phyloP scores from a whole-genome alignment of 2,113 vertebrate genomes.

The Hymenochirus boettgeri region DNA sequence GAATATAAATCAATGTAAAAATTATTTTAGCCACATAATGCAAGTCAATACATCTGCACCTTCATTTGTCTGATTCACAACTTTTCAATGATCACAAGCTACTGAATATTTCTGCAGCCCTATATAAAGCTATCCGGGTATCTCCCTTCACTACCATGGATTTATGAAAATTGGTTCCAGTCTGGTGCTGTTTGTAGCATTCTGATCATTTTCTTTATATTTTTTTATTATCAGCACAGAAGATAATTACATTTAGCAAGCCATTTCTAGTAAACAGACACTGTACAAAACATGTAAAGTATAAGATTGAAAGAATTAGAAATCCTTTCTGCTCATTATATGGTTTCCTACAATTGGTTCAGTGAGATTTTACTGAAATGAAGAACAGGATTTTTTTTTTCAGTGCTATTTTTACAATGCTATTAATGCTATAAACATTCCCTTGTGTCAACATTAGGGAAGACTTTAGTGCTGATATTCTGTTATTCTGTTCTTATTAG shows the following conservation, averaged over 20 bases:
- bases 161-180: too few species aligned
- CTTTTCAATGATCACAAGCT: too few species aligned
- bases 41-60: too few species aligned
- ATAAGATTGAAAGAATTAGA: neutral
- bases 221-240: neutral
- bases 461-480: neutral
- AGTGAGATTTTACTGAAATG: neutral
- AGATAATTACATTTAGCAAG: neutral
- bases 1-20: too few species aligned
- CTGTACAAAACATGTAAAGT: too few species aligned
- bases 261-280: neutral
- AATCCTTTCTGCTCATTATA: neutral
- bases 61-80: too few species aligned
- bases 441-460: neutral
- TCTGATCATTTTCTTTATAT: neutral
- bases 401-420: neutral
- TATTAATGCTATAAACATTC: slow-evolving; percentile 2
- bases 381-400: neutral
- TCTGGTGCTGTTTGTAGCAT: too few species aligned
- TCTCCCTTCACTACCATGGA: too few species aligned
- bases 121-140: too few species aligned
- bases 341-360: neutral
- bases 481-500: neutral
- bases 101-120: too few species aligned
- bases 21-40: too few species aligned